Conservation (phyloP, 2,113 vertebrate genomes). For the Lucifuga dentata region DNA sequence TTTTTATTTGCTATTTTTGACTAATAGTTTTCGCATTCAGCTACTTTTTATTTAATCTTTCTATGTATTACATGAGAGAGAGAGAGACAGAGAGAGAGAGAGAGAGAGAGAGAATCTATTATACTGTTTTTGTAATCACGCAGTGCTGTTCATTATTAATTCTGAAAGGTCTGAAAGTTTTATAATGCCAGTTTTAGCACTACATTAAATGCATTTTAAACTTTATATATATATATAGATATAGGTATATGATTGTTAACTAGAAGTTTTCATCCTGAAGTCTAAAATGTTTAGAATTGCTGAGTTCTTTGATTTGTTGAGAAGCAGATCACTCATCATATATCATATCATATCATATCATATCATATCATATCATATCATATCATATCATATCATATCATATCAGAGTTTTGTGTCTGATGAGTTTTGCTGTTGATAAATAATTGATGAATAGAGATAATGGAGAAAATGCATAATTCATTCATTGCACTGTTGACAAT, state of each 20-base stretch:
- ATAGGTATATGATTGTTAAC: not conserved
- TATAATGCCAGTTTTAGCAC: no score
- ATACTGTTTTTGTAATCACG: not conserved
- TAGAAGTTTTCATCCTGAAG: not conserved
- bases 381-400: not conserved
- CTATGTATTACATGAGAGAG: no score
- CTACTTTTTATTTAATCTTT: no score
- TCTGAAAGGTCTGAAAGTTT: no score
- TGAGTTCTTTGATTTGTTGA: not conserved
- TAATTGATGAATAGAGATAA: conserved; percentile 21
- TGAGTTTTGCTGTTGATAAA: conserved; percentile 3
- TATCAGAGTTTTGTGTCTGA: conserved; percentile 16
- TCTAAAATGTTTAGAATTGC: conserved; percentile 1
- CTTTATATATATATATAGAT: no score
- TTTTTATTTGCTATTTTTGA: not conserved
- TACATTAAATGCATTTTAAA: no score
- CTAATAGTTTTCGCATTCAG: no score
- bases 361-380: not conserved
- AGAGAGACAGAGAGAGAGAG: not conserved
- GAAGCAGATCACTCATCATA: not conserved
- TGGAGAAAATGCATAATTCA: conserved; percentile 13
- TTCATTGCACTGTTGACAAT: conserved; percentile 23
- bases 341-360: not conserved
- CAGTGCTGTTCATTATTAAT: no score
- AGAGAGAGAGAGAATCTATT: not conserved